These are phyloP conservation scores for Philopedon plagiatum DNA, from an alignment of 2,888 invertebrate genomes.

Conservation along the genomic window DNA sequence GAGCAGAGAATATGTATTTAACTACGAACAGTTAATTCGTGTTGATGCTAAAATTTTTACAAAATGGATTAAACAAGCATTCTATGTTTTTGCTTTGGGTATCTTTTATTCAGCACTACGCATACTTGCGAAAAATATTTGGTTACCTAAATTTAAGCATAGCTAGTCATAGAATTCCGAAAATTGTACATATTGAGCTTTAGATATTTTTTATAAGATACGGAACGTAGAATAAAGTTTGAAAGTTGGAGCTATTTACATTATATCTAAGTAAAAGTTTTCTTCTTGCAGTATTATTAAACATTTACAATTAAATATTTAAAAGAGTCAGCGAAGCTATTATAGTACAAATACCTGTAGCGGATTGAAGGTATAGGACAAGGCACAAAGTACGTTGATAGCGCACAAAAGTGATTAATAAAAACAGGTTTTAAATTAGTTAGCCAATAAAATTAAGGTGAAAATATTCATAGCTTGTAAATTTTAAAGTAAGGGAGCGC, in stretches of 20 bases:
- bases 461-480: slow-evolving; percentile 40
- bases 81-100: background rate
- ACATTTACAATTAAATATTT: slow-evolving; percentile 17
- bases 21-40: background rate
- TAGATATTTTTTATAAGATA: slow-evolving; percentile 52
- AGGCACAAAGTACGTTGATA: slow-evolving; percentile 43
- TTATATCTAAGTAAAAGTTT: slow-evolving; percentile 24
- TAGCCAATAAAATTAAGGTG: slow-evolving; percentile 44
- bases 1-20: no score
- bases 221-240: slow-evolving; percentile 41
- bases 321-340: slow-evolving; percentile 34
- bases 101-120: background rate
- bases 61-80: background rate
- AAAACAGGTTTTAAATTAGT: slow-evolving; percentile 43
- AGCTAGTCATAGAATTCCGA: slow-evolving; percentile 33
- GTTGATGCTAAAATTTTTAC: background rate
- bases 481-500: slow-evolving; percentile 37
- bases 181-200: slow-evolving; percentile 48
- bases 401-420: slow-evolving; percentile 41
- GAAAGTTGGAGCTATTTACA: slow-evolving; percentile 44
- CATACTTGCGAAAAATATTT: slow-evolving; percentile 31
- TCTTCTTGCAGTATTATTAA: slow-evolving; percentile 45
- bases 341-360: slow-evolving; percentile 46
- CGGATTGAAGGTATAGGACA: slow-evolving; percentile 16
- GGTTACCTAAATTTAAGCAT: slow-evolving; percentile 46